Percentiles rank a stretch among this genome's conserved stretches.
Evolutionary conservation across 2,113 vertebrate genomes (phyloP).

Genomic region (Corvus cornix): DNA sequence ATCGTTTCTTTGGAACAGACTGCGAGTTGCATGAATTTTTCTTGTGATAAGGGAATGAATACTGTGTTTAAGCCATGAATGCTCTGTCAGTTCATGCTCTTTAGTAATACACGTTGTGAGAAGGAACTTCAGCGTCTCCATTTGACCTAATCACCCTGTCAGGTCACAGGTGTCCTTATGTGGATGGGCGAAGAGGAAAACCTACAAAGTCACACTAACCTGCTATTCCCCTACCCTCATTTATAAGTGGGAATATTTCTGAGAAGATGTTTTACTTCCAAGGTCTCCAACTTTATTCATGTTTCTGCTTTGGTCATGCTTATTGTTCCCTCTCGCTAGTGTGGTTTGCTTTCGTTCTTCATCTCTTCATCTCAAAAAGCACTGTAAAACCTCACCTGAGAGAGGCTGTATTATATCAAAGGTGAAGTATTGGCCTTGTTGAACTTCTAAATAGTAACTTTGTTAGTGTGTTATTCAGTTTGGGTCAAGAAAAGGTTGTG

Average conservation of each 20-base stretch:
- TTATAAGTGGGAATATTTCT: background rate
- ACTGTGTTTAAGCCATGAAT: background rate
- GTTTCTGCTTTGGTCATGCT: background rate
- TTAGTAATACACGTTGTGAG: background rate
- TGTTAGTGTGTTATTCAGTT: background rate
- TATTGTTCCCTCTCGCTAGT: background rate
- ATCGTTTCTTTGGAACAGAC: background rate
- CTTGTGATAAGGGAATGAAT: background rate
- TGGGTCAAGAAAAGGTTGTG: background rate
- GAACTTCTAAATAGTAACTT: background rate
- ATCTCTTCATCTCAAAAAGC: background rate
- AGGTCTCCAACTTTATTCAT: background rate
- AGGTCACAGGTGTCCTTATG: background rate
- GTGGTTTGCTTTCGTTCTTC: background rate
- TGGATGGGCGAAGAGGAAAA: background rate
- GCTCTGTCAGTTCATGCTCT: background rate
- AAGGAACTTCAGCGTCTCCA: background rate
- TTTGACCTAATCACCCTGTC: rapidly evolving
- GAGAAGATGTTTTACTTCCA: background rate
- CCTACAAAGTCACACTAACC: background rate
- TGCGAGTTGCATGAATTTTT: background rate
- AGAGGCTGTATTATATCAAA: background rate
- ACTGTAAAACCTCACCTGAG: background rate
- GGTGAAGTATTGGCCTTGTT: background rate
- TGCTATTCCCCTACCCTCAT: background rate